These are phyloP conservation scores for Corbicula japonica DNA, from an alignment of 2,888 invertebrate genomes.

Conservation along the genomic window DNA sequence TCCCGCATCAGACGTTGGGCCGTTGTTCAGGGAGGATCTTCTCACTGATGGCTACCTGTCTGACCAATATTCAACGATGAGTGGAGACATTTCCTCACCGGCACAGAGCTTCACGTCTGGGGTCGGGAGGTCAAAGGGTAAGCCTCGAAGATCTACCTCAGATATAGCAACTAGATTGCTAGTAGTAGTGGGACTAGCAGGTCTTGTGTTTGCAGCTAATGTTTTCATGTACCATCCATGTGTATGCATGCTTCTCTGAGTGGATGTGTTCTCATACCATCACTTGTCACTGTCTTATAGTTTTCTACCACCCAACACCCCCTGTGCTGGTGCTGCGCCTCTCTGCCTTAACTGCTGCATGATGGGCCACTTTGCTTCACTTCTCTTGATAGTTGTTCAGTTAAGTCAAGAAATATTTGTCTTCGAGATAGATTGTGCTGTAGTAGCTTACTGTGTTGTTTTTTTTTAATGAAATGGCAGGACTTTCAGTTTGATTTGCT, in stretches of 20 bases:
- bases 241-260: constrained; percentile 62
- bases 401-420: too few species aligned
- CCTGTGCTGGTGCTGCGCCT: constrained; percentile 63
- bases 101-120: constrained; percentile 46
- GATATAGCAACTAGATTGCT: constrained; percentile 63
- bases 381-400: too few species aligned
- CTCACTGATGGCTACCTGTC: constrained; percentile 59
- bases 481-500: too few species aligned
- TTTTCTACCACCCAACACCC: constrained; percentile 39
- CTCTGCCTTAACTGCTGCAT: constrained; percentile 66
- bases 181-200: constrained; percentile 47
- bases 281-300: constrained; percentile 50
- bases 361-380: constrained; percentile 62
- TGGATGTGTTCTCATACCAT: constrained; percentile 62
- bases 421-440: too few species aligned
- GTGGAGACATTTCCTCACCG: constrained; percentile 48
- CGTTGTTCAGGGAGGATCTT: constrained; percentile 56
- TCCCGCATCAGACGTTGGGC: constrained; percentile 52
- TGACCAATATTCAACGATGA: constrained; percentile 61
- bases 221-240: constrained; percentile 40
- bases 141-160: constrained; percentile 59
- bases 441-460: too few species aligned
- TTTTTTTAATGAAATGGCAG: too few species aligned
- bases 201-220: constrained; percentile 41
- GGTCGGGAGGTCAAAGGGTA: constrained; percentile 62